Conservation (phyloP, 1,140 invertebrate genomes). For the Hycleus cichorii region DNA sequence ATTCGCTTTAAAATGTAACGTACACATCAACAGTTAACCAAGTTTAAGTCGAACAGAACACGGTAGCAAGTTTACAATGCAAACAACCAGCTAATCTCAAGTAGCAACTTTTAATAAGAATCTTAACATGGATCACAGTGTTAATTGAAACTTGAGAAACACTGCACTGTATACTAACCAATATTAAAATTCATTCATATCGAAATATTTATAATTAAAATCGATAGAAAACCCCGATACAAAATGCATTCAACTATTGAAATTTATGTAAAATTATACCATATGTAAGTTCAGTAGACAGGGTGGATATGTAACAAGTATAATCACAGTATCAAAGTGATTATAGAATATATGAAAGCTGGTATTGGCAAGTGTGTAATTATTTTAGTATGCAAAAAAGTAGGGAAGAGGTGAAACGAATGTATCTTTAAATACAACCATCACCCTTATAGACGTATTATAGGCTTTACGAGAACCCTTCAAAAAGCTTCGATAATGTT, state of each 20-base stretch:
- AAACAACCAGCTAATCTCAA: conserved; percentile 12
- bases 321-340: conserved; percentile 21
- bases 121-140: conserved; percentile 13
- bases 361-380: conserved; percentile 18
- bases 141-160: conserved; percentile 10
- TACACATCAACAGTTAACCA: conserved; percentile 11
- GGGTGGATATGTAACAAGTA: conserved; percentile 13
- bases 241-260: neutral
- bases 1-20: conserved; percentile 12
- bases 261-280: neutral
- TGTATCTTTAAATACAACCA: no score
- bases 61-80: neutral
- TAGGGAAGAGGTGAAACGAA: neutral
- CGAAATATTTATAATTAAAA: no score
- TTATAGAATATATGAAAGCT: conserved; percentile 2
- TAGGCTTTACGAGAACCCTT: conserved; percentile 17
- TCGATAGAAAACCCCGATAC: no score
- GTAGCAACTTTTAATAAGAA: conserved; percentile 13
- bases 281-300: neutral
- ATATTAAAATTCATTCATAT: no score
- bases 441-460: conserved; percentile 8
- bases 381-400: conserved; percentile 3
- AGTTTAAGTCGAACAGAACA: conserved; percentile 2
- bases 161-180: neutral
- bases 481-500: conserved; percentile 15